Percentiles rank a stretch among this genome's conserved stretches.
These are phyloP conservation scores for Ceyx melanurus DNA, from an alignment of 2,113 vertebrate species.

Conservation along the genomic window DNA sequence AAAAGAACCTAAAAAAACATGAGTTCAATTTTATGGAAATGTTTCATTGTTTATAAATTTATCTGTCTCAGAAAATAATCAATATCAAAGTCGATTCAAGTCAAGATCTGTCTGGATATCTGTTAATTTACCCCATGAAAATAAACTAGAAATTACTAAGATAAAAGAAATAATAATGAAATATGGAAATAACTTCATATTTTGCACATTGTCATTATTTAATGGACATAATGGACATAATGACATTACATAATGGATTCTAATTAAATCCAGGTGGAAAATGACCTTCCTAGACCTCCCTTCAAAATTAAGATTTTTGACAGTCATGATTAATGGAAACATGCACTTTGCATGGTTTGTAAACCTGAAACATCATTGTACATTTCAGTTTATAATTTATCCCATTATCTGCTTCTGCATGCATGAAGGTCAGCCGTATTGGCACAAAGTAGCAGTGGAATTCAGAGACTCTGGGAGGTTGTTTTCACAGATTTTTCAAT, in stretches of 20 bases:
- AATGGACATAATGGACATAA: slow-evolving; percentile 60
- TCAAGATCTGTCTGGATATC: background rate
- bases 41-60: background rate
- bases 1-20: background rate
- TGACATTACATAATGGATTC: slow-evolving; percentile 62
- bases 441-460: background rate
- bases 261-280: slow-evolving; percentile 67
- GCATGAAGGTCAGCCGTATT: slow-evolving; percentile 7
- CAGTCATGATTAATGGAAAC: slow-evolving; percentile 47
- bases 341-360: slow-evolving; percentile 60
- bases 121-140: background rate
- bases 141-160: background rate
- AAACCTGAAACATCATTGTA: slow-evolving; percentile 25
- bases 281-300: slow-evolving; percentile 52
- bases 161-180: slow-evolving; percentile 18
- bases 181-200: slow-evolving; percentile 12
- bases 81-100: background rate
- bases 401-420: slow-evolving; percentile 51
- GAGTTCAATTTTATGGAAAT: background rate
- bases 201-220: background rate
- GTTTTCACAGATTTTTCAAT: slow-evolving; percentile 34
- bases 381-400: slow-evolving; percentile 63
- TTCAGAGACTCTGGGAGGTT: background rate
- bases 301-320: slow-evolving; percentile 50
- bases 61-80: background rate